These are phyloP conservation scores for Venturia canescens DNA, from an alignment of 1,140 invertebrate genomes.

Conservation along the genomic window DNA sequence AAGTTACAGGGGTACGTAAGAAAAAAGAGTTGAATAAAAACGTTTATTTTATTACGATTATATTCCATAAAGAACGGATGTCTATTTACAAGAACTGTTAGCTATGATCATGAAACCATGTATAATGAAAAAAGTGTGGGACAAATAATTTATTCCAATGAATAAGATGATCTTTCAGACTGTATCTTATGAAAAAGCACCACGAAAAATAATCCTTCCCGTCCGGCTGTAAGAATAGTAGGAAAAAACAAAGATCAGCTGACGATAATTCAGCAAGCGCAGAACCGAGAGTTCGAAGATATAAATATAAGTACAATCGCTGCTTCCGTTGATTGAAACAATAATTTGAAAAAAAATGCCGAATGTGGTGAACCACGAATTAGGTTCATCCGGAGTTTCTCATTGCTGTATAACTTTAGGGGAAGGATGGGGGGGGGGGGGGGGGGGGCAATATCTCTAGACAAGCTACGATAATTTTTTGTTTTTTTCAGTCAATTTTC, in stretches of 20 bases:
- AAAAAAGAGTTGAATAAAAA: no score
- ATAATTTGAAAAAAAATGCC: background rate
- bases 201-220: background rate
- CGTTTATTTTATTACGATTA: no score
- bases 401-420: background rate
- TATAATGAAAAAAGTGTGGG: background rate
- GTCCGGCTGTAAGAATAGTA: background rate
- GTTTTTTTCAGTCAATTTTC: no score
- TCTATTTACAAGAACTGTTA: no score
- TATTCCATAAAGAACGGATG: no score
- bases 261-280: background rate
- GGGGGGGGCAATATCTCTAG: no score
- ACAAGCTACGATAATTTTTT: no score
- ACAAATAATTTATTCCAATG: background rate
- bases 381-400: slow-evolving; percentile 14
- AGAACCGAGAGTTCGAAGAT: background rate
- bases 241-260: background rate
- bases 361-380: background rate
- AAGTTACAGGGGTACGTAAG: no score
- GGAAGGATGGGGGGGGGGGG: no score
- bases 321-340: background rate
- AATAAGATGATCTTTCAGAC: no score
- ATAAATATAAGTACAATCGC: background rate
- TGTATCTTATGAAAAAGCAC: background rate
- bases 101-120: no score